Conservation (phyloP, 1,140 invertebrate species). For the Bombyx mori region ASM3026992v2 NC_085115.1:11560501-11561000, state of each 20-base stretch:
- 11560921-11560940: slow-evolving; percentile 53
- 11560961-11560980: slow-evolving; percentile 64
- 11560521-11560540: slow-evolving; percentile 82
- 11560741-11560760: slow-evolving; percentile 80
- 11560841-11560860: slow-evolving; percentile 44
- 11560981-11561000: slow-evolving; percentile 71
- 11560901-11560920: slow-evolving; percentile 59
- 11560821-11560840: slow-evolving; percentile 52
- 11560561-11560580: slow-evolving; percentile 84
- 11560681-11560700: slow-evolving; percentile 36
- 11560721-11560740: slow-evolving; percentile 73
- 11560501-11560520: slow-evolving; percentile 79
- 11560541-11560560: slow-evolving; percentile 82
- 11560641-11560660: slow-evolving; percentile 26
- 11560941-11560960: slow-evolving; percentile 49
- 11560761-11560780: slow-evolving; percentile 85
- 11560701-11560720: slow-evolving; percentile 65
- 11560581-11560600: slow-evolving; percentile 59
- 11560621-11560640: slow-evolving; percentile 42
- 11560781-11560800: slow-evolving; percentile 78
- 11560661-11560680: slow-evolving; percentile 41
- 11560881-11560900: slow-evolving; percentile 66
- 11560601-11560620: slow-evolving; percentile 57
- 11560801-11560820: slow-evolving; percentile 39
- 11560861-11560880: slow-evolving; percentile 20